Base-by-base conservation (phyloP, 2,113 vertebrate species). In the Sminthopsis crassicaudata region DNA sequence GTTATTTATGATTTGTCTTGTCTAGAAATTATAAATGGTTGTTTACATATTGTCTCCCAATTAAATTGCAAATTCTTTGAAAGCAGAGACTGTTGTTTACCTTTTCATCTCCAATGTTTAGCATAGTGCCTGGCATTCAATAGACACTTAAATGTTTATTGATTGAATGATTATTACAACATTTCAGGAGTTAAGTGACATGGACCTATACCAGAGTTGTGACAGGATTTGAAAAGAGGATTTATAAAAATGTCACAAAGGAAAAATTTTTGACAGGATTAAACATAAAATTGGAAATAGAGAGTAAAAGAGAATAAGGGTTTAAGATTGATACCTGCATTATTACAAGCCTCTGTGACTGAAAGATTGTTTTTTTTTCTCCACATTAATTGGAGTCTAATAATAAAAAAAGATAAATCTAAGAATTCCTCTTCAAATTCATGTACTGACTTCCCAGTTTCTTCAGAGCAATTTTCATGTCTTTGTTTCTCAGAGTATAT, bases 401-500 rank as follows among this genome's bases (percentile, higher is more conserved):
- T 84, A 51, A 53, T 84, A 84, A 54, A 19, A 54, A 19, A 0
- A 22, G 55, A 92, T n/a, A 76, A 27, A 67, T 11, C 0, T 1
- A 12, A 19, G 94, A 91, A 91, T 95, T 91, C 1, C 5, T 0
- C 16, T 9, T 76, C 14, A 84, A 90, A 88, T 88, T 24, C 2
- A 91, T 0, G 90, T 91, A 7, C 46, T 96, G 93, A 25, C 51
- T 51, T 57, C 0, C 4, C 50, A 97, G 2, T 57, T 46, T 95
- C 60, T 90, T 93, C 51, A 97, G 90, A 50, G 96, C 89, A 76
- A 67, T 93, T 92, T 95, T 96, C 92, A 98, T 97, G 12, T 97
- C 97, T 90, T 96, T 96, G 67, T 98, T 98, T 93, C 96, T 98
- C 50, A 97, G 46, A 4, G 97, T 96, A 0, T 97, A 97, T 88